Evolutionary conservation across 1,140 invertebrate species (phyloP).

Genomic region (Liolophura sinensis): DNA sequence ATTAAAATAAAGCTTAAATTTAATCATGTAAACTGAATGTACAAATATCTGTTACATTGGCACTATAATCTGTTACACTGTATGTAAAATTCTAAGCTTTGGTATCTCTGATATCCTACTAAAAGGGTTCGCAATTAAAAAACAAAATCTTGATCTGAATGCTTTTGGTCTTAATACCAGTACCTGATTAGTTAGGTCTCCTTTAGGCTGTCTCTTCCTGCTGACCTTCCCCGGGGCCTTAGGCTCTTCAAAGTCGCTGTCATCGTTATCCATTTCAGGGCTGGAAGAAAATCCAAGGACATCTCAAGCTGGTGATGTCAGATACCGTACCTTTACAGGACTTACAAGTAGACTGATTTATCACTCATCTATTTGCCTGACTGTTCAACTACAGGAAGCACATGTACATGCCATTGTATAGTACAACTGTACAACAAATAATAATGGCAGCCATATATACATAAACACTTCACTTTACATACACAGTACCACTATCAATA

Average conservation of each 20-base stretch:
- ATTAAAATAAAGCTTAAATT: too few species aligned
- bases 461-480: too few species aligned
- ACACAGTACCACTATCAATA: too few species aligned
- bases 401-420: not conserved
- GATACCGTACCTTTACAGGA: not conserved
- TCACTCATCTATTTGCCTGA: not conserved
- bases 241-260: slow-evolving; percentile 47
- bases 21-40: too few species aligned
- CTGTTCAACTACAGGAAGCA: not conserved
- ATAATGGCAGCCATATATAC: not conserved
- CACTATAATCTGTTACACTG: too few species aligned
- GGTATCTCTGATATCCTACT: too few species aligned
- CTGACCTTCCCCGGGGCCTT: slow-evolving; percentile 10
- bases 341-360: not conserved
- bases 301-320: not conserved
- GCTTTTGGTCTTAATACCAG: too few species aligned
- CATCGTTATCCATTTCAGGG: slow-evolving; percentile 33
- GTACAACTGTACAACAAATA: not conserved
- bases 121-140: too few species aligned
- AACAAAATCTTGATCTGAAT: too few species aligned
- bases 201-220: slow-evolving; percentile 21
- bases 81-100: too few species aligned
- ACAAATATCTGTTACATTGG: too few species aligned
- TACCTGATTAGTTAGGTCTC: too few species aligned
- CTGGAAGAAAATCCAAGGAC: not conserved